Conservation (phyloP, 2,113 vertebrate species). For the Monopterus albus region DNA sequence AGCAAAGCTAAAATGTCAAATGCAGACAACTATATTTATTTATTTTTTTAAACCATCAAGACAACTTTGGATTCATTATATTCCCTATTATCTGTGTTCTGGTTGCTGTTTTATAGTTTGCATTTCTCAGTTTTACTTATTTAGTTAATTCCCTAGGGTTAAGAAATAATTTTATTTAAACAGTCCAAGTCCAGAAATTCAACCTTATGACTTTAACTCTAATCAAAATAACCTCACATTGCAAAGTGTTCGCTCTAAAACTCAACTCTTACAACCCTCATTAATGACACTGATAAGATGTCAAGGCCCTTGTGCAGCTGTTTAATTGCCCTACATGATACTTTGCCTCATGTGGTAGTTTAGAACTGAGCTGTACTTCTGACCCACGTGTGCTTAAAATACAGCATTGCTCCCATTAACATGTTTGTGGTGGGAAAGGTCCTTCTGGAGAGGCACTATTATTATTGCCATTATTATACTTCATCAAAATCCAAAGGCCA, state of each 20-base stretch:
- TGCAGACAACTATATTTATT: too few species aligned
- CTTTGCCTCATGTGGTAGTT: constrained; percentile 81
- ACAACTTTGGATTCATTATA: too few species aligned
- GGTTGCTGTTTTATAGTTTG: neutral
- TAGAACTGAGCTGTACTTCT: constrained; percentile 72
- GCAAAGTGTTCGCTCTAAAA: constrained; percentile 1
- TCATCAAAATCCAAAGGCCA: constrained; percentile 70
- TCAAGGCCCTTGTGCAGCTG: constrained; percentile 89
- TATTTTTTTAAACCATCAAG: too few species aligned
- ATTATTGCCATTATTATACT: constrained; percentile 84
- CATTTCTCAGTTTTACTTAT: neutral
- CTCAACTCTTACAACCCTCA: constrained; percentile 67
- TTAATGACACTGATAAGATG: constrained; percentile 87
- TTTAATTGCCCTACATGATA: constrained; percentile 73
- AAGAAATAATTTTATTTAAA: neutral
- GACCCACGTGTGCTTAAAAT: constrained; percentile 82
- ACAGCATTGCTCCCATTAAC: constrained; percentile 65
- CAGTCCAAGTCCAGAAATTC: neutral
- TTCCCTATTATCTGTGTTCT: neutral
- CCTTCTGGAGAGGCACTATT: constrained; percentile 84
- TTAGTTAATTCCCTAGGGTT: neutral
- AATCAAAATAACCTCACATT: neutral
- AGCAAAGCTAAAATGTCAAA: too few species aligned
- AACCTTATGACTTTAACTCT: neutral
- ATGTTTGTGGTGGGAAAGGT: constrained; percentile 71